Conservation (phyloP, 2,113 vertebrate genomes). For the Physeter macrocephalus region DNA sequence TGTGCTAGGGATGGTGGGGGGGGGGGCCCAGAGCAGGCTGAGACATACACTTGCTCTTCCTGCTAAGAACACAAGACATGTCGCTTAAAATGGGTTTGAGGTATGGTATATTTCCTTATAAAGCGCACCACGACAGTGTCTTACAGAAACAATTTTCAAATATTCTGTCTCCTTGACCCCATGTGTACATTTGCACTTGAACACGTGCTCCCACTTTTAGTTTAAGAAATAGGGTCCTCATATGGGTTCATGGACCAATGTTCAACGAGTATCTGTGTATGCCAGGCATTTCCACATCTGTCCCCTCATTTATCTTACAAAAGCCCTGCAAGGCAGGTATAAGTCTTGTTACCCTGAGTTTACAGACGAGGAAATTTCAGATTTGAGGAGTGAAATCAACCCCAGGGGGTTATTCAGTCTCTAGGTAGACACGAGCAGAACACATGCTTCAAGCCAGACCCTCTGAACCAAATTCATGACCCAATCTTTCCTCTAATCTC, state of each 20-base stretch:
- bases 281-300: neutral
- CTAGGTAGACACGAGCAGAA: neutral
- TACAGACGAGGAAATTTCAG: neutral
- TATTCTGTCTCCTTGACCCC: no score
- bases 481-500: no score
- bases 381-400: neutral
- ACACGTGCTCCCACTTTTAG: neutral
- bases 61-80: neutral
- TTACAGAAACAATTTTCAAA: neutral
- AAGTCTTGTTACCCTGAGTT: neutral
- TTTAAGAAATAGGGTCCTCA: neutral
- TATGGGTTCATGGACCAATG: rapidly evolving
- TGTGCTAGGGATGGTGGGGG: neutral
- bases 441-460: neutral
- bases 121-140: neutral
- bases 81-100: neutral
- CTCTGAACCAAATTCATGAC: neutral
- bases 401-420: rapidly evolving
- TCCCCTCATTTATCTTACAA: neutral
- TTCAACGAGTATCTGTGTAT: rapidly evolving
- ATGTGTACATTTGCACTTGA: neutral
- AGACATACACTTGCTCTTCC: neutral
- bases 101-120: neutral
- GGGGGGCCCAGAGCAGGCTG: neutral
- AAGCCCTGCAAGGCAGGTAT: rapidly evolving